These are phyloP conservation scores for Clunio marinus DNA, from an alignment of 2,888 invertebrate species.

Conservation along the genomic window DNA sequence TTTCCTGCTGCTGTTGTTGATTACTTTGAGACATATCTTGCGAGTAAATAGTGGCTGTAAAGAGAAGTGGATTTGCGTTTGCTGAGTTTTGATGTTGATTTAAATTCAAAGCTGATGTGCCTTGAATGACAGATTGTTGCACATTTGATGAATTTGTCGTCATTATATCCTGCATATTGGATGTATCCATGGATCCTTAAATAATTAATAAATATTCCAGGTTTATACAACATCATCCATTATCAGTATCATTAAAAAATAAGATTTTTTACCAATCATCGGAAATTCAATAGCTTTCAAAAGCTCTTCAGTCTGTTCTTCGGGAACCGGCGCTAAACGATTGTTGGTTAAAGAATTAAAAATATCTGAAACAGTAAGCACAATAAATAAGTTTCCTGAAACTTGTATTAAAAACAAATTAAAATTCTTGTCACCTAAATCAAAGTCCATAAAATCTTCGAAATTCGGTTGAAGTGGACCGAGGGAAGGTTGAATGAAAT, in stretches of 20 bases:
- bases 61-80: not conserved
- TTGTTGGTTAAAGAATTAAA: conserved; percentile 42
- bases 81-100: conserved; percentile 26
- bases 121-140: conserved; percentile 35
- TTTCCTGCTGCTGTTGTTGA: conserved; percentile 4
- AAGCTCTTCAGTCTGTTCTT: conserved; percentile 58
- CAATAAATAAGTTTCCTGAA: not conserved
- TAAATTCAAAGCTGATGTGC: conserved; percentile 13
- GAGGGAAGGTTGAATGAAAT: conserved; percentile 97
- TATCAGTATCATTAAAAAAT: conserved; percentile 3
- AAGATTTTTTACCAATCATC: conserved; percentile 27
- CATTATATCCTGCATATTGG: conserved; percentile 35
- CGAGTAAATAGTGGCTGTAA: conserved; percentile 31
- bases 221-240: too few relatives aligned
- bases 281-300: conserved; percentile 51
- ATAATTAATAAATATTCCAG: not conserved
- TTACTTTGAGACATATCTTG: conserved; percentile 25
- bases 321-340: conserved; percentile 60
- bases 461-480: conserved; percentile 95
- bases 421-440: conserved; percentile 56
- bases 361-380: conserved; percentile 25
- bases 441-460: conserved; percentile 88
- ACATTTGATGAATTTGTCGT: not conserved
- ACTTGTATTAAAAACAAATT: too few relatives aligned
- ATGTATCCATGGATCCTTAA: conserved; percentile 33